Conservation (phyloP, 2,113 vertebrate species). For the Panthera tigris region DNA sequence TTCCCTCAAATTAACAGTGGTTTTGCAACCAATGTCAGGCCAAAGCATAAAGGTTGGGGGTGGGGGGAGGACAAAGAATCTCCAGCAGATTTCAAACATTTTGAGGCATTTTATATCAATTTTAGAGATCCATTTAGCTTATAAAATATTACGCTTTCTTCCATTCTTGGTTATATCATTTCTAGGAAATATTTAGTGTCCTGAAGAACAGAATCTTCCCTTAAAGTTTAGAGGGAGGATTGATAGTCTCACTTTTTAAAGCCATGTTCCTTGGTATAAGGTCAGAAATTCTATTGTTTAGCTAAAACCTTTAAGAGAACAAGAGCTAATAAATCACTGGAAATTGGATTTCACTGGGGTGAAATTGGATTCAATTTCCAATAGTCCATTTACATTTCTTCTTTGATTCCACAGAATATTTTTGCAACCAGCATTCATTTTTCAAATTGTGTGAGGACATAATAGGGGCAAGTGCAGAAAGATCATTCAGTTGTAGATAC, state of each 20-base stretch:
- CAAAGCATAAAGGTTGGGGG: not conserved
- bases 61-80: not conserved
- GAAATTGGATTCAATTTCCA: not conserved
- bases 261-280: not conserved
- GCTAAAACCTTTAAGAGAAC: constrained; percentile 10
- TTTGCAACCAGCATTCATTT: constrained; percentile 31
- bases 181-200: not conserved
- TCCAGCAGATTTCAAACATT: not conserved
- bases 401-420: not conserved
- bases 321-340: not conserved
- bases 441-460: not conserved
- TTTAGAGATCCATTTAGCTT: not conserved
- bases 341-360: not conserved
- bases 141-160: not conserved
- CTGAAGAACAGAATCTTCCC: not conserved
- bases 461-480: not conserved
- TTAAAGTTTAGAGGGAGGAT: not conserved
- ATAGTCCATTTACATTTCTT: not conserved
- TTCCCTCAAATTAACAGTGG: not conserved
- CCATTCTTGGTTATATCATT: not conserved
- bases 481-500: not conserved
- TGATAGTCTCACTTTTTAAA: not conserved
- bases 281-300: not conserved
- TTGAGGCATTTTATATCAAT: not conserved
- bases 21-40: not conserved